These are phyloP conservation scores for Nephrotoma appendiculata DNA, from an alignment of 2,888 invertebrate species.

Conservation along the genomic window DNA sequence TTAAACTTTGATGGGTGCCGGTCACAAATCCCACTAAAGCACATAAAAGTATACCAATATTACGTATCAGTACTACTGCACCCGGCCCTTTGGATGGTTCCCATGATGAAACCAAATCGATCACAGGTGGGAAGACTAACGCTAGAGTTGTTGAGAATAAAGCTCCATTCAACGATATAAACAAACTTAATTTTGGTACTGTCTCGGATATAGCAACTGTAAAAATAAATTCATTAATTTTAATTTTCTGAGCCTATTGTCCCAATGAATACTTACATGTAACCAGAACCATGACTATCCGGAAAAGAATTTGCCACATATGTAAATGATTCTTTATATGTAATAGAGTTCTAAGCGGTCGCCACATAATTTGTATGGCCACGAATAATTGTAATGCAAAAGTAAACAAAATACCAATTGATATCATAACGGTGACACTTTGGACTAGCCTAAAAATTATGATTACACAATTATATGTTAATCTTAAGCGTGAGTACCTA, in stretches of 20 bases:
- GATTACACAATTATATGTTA: not conserved
- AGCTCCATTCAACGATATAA: constrained; percentile 86
- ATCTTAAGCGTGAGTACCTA: not conserved
- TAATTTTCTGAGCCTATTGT: not conserved
- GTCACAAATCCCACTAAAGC: constrained; percentile 57
- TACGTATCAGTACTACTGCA: constrained; percentile 37
- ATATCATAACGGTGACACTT: constrained; percentile 69
- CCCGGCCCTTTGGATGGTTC: constrained; percentile 40
- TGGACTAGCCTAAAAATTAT: constrained; percentile 52
- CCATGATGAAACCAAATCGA: constrained; percentile 60
- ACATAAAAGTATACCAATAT: constrained; percentile 46
- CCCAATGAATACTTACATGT: constrained; percentile 53
- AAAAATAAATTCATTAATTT: constrained; percentile 18
- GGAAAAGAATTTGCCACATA: constrained; percentile 52
- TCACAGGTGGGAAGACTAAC: constrained; percentile 73
- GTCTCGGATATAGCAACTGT: constrained; percentile 72
- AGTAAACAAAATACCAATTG: constrained; percentile 71
- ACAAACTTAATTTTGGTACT: constrained; percentile 70
- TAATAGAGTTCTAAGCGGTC: constrained; percentile 40
- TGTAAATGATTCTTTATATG: constrained; percentile 41
- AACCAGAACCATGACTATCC: constrained; percentile 55
- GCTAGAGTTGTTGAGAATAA: constrained; percentile 78
- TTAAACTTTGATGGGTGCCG: constrained; percentile 60
- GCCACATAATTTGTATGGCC: constrained; percentile 81
- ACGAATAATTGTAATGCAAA: constrained; percentile 95